Evolutionary conservation across 1,140 invertebrate genomes (phyloP).

Genomic region (Aphelenchoides besseyi): DNA sequence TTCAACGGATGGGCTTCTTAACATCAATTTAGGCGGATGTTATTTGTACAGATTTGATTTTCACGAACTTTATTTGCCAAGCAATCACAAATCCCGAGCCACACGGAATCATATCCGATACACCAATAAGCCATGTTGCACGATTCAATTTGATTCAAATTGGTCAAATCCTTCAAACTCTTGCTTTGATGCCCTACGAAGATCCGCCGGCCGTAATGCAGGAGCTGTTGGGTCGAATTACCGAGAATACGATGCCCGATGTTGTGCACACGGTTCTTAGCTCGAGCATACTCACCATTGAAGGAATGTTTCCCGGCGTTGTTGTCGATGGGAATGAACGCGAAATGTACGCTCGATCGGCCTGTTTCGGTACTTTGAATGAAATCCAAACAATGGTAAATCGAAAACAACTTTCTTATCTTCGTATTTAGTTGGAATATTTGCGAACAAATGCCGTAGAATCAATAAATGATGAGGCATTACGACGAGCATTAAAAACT

Average conservation of each 20-base stretch:
- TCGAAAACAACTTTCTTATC: conserved; percentile 22
- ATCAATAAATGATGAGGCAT: conserved; percentile 40
- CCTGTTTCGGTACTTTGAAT: conserved; percentile 52
- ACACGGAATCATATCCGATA: conserved; percentile 85
- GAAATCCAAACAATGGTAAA: conserved; percentile 55
- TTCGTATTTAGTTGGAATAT: conserved; percentile 38
- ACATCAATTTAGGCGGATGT: conserved; percentile 56
- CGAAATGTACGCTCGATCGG: conserved; percentile 44
- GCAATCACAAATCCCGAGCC: conserved; percentile 93
- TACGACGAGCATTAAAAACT: conserved; percentile 41
- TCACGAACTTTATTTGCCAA: conserved; percentile 89
- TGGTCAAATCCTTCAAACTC: conserved; percentile 81
- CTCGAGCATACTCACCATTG: conserved; percentile 35
- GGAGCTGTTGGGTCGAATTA: conserved; percentile 69
- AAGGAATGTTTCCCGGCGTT: conserved; percentile 46
- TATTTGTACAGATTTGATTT: conserved; percentile 84
- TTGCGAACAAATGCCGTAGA: conserved; percentile 37
- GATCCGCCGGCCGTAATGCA: conserved; percentile 66
- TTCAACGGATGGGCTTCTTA: conserved; percentile 22
- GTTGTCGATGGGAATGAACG: conserved; percentile 37
- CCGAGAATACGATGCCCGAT: conserved; percentile 42
- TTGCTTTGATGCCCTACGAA: conserved; percentile 70
- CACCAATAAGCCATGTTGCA: conserved; percentile 83
- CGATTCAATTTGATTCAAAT: conserved; percentile 87
- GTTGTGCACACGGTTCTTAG: conserved; percentile 49